Percentiles rank a stretch among this genome's conserved stretches.
phyloP scores from a whole-genome alignment of 1,140 invertebrate species.

The Sipha flava region DNA sequence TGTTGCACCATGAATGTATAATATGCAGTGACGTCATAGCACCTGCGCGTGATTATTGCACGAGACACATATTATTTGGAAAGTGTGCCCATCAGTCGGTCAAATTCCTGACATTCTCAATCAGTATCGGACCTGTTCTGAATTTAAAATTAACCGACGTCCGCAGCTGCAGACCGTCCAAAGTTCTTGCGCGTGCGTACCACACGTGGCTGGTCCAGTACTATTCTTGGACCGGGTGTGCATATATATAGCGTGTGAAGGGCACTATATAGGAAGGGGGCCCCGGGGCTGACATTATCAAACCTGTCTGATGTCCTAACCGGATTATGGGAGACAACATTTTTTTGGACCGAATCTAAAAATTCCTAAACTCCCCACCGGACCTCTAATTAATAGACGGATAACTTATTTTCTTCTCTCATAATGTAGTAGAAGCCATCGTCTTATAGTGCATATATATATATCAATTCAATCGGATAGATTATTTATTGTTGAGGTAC shows the following conservation, averaged over 20 bases:
- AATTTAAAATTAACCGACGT: constrained; percentile 14
- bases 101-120: constrained; percentile 23
- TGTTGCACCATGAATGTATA: no score
- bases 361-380: constrained; percentile 8
- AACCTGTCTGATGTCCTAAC: constrained; percentile 30
- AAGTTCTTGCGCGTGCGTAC: neutral
- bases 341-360: constrained; percentile 18
- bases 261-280: neutral
- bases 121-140: constrained; percentile 24
- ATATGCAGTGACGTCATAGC: neutral
- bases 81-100: constrained; percentile 15
- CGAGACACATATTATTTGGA: constrained; percentile 10
- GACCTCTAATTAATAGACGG: constrained; percentile 3
- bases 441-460: neutral
- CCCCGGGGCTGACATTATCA: constrained; percentile 30
- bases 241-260: neutral
- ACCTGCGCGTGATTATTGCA: neutral
- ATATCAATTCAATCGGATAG: neutral
- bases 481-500: neutral
- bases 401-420: neutral
- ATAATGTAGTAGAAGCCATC: neutral
- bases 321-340: constrained; percentile 26
- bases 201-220: no score
- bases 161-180: neutral
- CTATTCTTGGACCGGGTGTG: neutral